Evolutionary conservation across 2,113 vertebrate genomes (phyloP).

Genomic region (Tychaedon coryphoeus): DNA sequence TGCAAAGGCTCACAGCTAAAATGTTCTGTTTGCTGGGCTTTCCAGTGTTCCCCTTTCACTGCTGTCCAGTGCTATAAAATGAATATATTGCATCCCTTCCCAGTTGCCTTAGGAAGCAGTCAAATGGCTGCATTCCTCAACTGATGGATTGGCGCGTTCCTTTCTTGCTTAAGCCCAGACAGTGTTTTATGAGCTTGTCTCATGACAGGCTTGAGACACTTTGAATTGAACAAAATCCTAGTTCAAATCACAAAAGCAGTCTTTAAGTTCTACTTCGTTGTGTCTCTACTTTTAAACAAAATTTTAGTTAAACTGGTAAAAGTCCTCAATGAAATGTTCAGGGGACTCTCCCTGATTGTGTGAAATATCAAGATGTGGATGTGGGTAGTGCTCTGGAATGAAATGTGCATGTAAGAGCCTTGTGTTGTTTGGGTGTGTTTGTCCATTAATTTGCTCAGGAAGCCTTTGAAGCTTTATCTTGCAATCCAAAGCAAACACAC

Average conservation of each 20-base stretch:
- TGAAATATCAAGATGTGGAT: background rate
- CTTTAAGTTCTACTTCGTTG: conserved; percentile 25
- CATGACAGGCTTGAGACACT: conserved; percentile 70
- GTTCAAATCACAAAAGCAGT: conserved; percentile 49
- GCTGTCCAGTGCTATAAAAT: conserved; percentile 65
- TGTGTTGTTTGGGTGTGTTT: conserved; percentile 41
- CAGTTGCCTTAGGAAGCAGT: conserved; percentile 75
- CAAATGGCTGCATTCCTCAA: conserved; percentile 74
- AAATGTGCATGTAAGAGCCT: background rate
- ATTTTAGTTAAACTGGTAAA: background rate
- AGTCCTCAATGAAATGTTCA: background rate
- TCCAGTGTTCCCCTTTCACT: conserved; percentile 32
- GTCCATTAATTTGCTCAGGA: conserved; percentile 55
- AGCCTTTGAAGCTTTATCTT: conserved; percentile 56
- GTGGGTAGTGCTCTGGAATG: background rate
- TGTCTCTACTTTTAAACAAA: conserved; percentile 24
- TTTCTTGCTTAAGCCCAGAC: conserved; percentile 67
- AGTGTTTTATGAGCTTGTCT: conserved; percentile 73
- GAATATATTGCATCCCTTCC: conserved; percentile 74
- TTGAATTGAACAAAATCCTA: conserved; percentile 70
- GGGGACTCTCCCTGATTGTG: background rate
- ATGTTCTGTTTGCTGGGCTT: conserved; percentile 65
- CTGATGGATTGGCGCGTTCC: conserved; percentile 74
- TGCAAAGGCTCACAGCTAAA: conserved; percentile 45
- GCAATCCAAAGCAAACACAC: conserved; percentile 45